phyloP scores from a whole-genome alignment of 2,113 vertebrate genomes.

The Vidua macroura region DNA sequence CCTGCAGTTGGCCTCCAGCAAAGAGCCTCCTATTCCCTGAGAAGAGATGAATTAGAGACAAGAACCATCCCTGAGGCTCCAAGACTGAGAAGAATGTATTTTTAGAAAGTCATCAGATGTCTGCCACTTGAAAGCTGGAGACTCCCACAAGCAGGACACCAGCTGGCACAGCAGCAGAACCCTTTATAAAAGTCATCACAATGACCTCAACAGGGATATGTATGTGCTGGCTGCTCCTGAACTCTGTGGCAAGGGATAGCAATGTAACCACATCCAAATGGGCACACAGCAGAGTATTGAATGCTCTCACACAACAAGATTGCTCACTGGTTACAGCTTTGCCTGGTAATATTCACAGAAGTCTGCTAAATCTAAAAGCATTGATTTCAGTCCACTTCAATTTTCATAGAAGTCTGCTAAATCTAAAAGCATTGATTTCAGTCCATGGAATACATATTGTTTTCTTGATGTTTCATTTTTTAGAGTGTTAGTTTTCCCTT shows the following conservation, averaged over 20 bases:
- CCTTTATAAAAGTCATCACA: constrained; percentile 74
- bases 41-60: not conserved
- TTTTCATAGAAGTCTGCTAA: not conserved
- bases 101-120: not conserved
- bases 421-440: not conserved
- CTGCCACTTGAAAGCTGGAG: constrained; percentile 67
- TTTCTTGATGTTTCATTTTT: not conserved
- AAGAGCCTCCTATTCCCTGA: not conserved
- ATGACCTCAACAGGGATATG: constrained; percentile 72
- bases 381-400: not conserved
- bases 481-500: not conserved
- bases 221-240: constrained; percentile 76
- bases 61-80: not conserved
- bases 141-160: constrained; percentile 72
- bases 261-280: not conserved
- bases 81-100: not conserved
- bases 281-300: not conserved
- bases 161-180: constrained; percentile 72
- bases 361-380: not conserved
- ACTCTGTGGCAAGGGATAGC: constrained; percentile 72
- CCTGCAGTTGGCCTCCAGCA: not conserved
- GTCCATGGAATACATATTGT: not conserved
- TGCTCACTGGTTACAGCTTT: not conserved
- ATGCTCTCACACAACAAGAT: not conserved
- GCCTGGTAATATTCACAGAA: not conserved